phyloP scores from a whole-genome alignment of 2,888 invertebrate genomes.

The Andrena dorsata region DNA sequence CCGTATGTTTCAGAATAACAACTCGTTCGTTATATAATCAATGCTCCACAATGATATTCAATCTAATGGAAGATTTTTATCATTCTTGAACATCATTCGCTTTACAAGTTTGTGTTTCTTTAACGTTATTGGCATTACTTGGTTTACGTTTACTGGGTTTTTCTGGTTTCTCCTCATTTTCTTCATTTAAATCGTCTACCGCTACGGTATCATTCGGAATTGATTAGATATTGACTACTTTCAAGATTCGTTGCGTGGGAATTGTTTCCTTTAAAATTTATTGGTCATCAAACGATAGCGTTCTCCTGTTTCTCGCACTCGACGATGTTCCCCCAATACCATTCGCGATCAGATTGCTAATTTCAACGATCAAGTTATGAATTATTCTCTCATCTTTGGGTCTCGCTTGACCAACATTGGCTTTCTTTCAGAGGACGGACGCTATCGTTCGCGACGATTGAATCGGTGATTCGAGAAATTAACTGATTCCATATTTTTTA shows the following conservation, averaged over 20 bases:
- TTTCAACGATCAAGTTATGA: conserved; percentile 41
- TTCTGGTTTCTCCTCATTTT: background rate
- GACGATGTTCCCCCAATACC: background rate
- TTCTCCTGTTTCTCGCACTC: background rate
- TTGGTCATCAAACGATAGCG: conserved; percentile 26
- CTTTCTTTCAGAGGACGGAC: conserved; percentile 11
- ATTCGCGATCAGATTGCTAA: conserved; percentile 23
- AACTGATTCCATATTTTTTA: background rate
- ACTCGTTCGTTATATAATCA: conserved; percentile 46
- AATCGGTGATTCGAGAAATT: conserved; percentile 43
- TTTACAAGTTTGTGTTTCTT: conserved; percentile 43
- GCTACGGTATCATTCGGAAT: conserved; percentile 70
- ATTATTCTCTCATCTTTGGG: conserved; percentile 11
- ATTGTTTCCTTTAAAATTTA: conserved; percentile 58
- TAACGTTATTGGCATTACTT: conserved; percentile 54
- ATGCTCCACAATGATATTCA: conserved; percentile 60
- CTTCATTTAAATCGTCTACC: conserved; percentile 56
- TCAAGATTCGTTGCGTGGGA: conserved; percentile 80
- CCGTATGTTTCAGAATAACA: conserved; percentile 58
- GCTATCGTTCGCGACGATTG: conserved; percentile 48
- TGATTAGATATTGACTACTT: conserved; percentile 80
- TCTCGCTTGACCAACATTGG: conserved; percentile 6
- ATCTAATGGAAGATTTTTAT: conserved; percentile 70
- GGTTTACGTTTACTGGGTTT: conserved; percentile 27
- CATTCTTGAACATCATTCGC: conserved; percentile 58